A percentile compares a stretch with the other conserved stretches of the same genome.
Evolutionary conservation across 2,797 vertebrate species (phyloP).

Genomic region (Hippopotamyrus pictus): DNA sequence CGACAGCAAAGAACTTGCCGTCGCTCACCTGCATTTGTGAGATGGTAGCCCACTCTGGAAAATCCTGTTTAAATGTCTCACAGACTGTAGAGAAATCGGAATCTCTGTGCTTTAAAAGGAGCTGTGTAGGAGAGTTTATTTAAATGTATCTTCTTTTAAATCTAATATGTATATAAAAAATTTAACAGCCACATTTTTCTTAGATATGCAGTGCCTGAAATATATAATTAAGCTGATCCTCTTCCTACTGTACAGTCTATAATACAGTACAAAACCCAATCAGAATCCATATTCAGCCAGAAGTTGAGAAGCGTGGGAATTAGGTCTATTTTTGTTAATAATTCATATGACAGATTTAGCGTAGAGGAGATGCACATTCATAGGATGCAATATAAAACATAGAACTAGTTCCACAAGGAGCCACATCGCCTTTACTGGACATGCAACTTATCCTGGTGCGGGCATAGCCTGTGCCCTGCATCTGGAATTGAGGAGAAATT

Average conservation of each 20-base stretch:
- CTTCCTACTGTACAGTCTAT: not conserved
- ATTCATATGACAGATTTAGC: slow-evolving; percentile 20
- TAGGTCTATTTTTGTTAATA: slow-evolving; percentile 13
- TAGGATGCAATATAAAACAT: not conserved
- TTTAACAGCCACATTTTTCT: not conserved
- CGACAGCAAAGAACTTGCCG: slow-evolving; percentile 19
- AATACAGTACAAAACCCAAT: not conserved
- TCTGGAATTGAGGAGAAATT: slow-evolving; percentile 3
- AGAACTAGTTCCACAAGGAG: not conserved
- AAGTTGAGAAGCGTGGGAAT: not conserved
- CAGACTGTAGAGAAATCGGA: not conserved
- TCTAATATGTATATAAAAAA: not conserved
- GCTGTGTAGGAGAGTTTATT: not conserved
- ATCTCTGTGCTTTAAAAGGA: not conserved
- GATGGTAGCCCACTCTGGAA: not conserved
- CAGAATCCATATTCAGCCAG: not conserved
- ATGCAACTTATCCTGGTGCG: not conserved
- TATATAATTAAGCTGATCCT: not conserved
- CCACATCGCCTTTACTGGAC: not conserved
- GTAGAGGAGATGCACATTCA: not conserved
- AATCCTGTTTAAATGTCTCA: slow-evolving; percentile 20
- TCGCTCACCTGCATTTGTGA: slow-evolving; percentile 14
- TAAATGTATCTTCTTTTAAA: not conserved
- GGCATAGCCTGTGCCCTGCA: not conserved
- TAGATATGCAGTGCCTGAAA: not conserved